Base-by-base conservation (phyloP, 2,113 vertebrate species). In the Calidris pygmaea region DNA sequence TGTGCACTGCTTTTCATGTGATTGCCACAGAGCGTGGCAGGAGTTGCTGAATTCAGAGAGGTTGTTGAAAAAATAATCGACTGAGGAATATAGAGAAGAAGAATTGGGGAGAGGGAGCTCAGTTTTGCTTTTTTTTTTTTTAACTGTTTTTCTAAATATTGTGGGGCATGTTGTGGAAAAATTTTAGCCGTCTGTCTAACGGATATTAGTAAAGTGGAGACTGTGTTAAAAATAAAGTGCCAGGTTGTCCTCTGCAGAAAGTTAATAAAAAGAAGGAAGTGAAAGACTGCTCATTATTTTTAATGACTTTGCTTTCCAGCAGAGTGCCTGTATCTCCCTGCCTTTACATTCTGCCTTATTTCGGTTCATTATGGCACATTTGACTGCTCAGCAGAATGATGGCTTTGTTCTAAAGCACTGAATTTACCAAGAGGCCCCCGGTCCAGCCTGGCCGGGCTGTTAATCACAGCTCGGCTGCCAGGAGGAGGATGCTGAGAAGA, bases 221-320 rank as follows among this genome's bases (percentile, higher is more conserved):
- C 90, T 95, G 82, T 96, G 92, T 97, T 98, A 95, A 97, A 97
- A 98, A 97, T 92, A 97, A 98, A 97, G 93, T 94, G 92, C 94
- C 56, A 84, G 96, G 91, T 97, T 98, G 97, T 98, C 96, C 96
- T 97, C 93, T 97, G 93, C 97, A 98, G 96, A 98, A 98, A 98
- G 96, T 97, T 98, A 98, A 98, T 98, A 98, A 98, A 98, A 97
- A 98, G 95, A 96, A 97, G 91, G 97, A 98, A 98, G 97, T 98
- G 96, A 96, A 97, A 96, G 94, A 79, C 86, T 91, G 97, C 97
- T 98, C 98, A 98, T 99, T 99, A 98, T 99, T 99, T 99, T 99
- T 99, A 99, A 99, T 98, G 98, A 96, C 98, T 97, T 97, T 97
- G 97, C 98, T 98, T 98, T 98, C 98, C 98, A 98, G 97, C 98